Evolutionary conservation across 2,797 vertebrate genomes (phyloP).

Genomic region (Pseudocheirus occidentalis): DNA sequence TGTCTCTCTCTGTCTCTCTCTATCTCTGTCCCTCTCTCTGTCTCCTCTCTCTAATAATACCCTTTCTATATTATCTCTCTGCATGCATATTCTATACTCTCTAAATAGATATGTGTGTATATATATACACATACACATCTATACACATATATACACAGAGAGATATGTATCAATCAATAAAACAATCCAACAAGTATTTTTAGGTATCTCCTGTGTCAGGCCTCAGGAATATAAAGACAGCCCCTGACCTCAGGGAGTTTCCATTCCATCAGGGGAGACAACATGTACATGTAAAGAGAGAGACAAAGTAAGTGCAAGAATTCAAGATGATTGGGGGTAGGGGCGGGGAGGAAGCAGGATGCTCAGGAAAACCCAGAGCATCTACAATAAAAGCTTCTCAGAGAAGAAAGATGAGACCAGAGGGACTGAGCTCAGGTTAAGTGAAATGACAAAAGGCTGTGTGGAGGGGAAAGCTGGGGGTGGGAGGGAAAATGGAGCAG

Average conservation of each 20-base stretch:
- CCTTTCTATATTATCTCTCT: no score
- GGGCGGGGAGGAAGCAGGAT: background rate
- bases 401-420: background rate
- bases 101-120: no score
- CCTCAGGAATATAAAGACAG: background rate
- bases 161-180: background rate
- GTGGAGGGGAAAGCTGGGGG: no score
- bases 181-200: background rate
- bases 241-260: background rate
- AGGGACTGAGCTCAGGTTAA: background rate
- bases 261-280: background rate
- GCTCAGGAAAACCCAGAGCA: background rate
- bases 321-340: background rate
- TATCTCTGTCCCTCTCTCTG: no score
- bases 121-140: no score
- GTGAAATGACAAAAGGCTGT: background rate
- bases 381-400: no score
- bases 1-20: no score
- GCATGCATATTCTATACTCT: no score
- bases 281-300: background rate
- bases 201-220: background rate
- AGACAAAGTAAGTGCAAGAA: background rate
- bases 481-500: conserved; percentile 12
- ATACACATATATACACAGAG: no score
- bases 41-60: no score